Evolutionary conservation across 2,888 invertebrate genomes (phyloP).

Genomic region (Apomyelois bistriatella): DNA sequence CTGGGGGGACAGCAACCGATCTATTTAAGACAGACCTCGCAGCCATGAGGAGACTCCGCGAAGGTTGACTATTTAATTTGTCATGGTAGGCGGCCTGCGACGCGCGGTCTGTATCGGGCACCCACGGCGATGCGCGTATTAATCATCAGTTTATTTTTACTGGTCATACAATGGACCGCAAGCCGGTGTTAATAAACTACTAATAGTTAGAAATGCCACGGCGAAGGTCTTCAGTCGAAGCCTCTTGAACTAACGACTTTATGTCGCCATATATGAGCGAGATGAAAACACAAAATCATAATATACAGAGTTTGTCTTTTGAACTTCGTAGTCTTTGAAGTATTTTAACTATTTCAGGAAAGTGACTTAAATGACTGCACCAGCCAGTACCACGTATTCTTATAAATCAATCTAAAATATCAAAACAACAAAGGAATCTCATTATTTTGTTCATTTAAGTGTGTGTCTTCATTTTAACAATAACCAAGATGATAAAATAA

Average conservation of each 20-base stretch:
- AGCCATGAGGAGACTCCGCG: constrained; percentile 29
- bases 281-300: too few relatives aligned
- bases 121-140: constrained; percentile 32
- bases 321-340: not conserved
- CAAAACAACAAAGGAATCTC: not conserved
- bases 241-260: not conserved
- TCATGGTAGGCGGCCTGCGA: constrained; percentile 37
- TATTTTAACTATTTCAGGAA: too few relatives aligned
- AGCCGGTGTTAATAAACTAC: constrained; percentile 46
- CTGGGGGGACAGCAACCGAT: constrained; percentile 39
- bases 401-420: too few relatives aligned
- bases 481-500: too few relatives aligned
- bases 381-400: too few relatives aligned
- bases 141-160: constrained; percentile 60
- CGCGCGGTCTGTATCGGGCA: constrained; percentile 31
- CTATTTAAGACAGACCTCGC: constrained; percentile 37
- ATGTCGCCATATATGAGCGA: not conserved
- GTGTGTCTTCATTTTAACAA: too few relatives aligned
- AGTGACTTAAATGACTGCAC: too few relatives aligned
- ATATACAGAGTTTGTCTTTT: too few relatives aligned
- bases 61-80: constrained; percentile 47
- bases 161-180: constrained; percentile 30
- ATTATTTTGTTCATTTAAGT: not conserved
- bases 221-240: constrained; percentile 48
- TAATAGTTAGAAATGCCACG: constrained; percentile 61